phyloP scores from a whole-genome alignment of 2,888 invertebrate genomes.

The Fragum fragum region DNA sequence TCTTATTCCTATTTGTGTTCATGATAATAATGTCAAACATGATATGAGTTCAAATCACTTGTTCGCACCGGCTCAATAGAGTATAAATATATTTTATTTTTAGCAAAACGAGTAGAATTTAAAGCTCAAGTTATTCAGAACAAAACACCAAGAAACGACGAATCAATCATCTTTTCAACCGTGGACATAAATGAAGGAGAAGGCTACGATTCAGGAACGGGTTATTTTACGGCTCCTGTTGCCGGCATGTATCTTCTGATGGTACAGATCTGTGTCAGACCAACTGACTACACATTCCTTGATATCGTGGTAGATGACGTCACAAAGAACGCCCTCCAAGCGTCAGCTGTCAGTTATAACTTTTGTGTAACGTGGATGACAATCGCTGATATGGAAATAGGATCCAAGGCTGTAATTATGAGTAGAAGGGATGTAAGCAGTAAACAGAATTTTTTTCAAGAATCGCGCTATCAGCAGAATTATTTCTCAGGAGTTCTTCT shows the following conservation, averaged over 20 bases:
- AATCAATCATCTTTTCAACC: background rate
- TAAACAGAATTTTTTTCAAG: background rate
- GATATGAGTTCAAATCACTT: no score
- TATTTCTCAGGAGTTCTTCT: conserved; percentile 17
- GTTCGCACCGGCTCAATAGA: background rate
- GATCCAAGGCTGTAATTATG: background rate
- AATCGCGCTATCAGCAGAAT: background rate
- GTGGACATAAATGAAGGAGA: conserved; percentile 14
- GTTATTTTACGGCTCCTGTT: conserved; percentile 33
- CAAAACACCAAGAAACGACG: background rate
- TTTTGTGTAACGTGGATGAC: conserved; percentile 1
- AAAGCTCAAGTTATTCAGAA: background rate
- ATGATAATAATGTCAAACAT: no score
- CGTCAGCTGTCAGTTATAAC: conserved; percentile 3
- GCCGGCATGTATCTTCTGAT: conserved; percentile 12
- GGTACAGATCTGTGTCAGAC: background rate
- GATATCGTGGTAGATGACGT: conserved; percentile 6
- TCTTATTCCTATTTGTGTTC: no score
- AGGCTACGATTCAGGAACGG: conserved; percentile 17
- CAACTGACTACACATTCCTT: background rate
- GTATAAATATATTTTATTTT: no score
- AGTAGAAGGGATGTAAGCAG: background rate
- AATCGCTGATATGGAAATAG: background rate
- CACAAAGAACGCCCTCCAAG: background rate
- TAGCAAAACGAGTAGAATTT: background rate